Base-by-base conservation (phyloP, 2,113 vertebrate genomes). In the Monopterus albus region DNA sequence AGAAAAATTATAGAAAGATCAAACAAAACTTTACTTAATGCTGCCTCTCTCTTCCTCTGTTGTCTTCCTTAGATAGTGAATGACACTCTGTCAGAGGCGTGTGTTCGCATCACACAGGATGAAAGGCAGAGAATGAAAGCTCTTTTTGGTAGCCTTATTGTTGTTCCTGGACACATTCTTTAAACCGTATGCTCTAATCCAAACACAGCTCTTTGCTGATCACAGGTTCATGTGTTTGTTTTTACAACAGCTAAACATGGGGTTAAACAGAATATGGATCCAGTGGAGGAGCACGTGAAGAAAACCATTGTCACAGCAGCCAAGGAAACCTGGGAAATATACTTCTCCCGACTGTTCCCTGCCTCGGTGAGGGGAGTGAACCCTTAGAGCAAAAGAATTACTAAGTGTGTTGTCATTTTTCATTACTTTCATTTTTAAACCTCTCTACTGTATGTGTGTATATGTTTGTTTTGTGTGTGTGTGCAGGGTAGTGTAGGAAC, bases 271-370 rank as follows among this genome's bases (percentile, higher is more conserved):
- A 94, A 95, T 68, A 89, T 91, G 80, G 88, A 95, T 91, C 1
- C 93, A 73, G 92, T 94, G 52, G 95, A 97, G 0, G 96, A 98
- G 51, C 89, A 79, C 0, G 91, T 98, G 78, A 99, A 99, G 92
- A 94, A 93, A 80, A 91, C 91, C 0, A 91, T 97, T 1, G 77
- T 99, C 12, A 84, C 79, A 0, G 88, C 92, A 0, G 98, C 96
- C 10, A 93, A 95, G 1, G 96, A 98, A 4, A 91, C 89, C 68
- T 98, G 96, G 52, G 96, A 96, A 50, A 93, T 98, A 12, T 99
- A 99, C 77, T 99, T 99, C 89, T 97, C 96, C 6, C 94, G 98
- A 10, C 94, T 99, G 59, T 99, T 98, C 83, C 98, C 98, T 0
- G 97, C 98, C 49, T 97, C 95, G 72, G 98, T 99, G 86, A 89